Base-by-base conservation (phyloP, 2,888 invertebrate species). In the Escarpia spicata region DNA sequence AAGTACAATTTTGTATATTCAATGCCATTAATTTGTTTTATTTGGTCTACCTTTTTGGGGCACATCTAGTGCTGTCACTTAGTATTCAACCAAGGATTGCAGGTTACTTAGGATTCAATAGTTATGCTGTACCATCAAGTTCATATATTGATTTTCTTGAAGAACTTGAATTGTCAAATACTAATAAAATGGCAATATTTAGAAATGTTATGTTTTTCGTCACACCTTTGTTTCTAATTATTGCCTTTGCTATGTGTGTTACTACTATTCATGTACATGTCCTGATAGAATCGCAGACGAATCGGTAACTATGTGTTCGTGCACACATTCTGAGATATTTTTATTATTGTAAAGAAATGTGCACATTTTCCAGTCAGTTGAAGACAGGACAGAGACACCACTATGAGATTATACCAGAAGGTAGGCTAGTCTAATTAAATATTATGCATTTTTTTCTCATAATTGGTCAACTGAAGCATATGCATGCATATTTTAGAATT, bases 321-420 rank as follows among this genome's bases (percentile, higher is more conserved):
- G 45, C 45, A n/a, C 92, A 92, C 90, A 44, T 44, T 44, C 45
- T 2, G 45, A 37, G 19, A 75, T 92, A 75, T 37, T 90, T 43
- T 92, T 8, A n/a, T 43, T 31, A 44, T 58, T 75, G 75, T 6
- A 90, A 92, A 75, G n/a, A 26, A 19, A 75, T 75, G 19, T 19
- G 15, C n/a, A 75, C 0, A n/a, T 26, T 75, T 75, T 75, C 94
- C 94, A 96, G 96, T 43, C 96, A 96, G 93, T 92, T 96, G 90
- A 92, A 93, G 4, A 60, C 92, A 52, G 91, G 93, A 8, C 94
- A 95, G 92, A 94, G 95, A 60, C 95, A 95, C 91, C 96, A 96
- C 93, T 96, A 96, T 95, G 96, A 96, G 94, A 94, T 96, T 15
- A 96, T 96, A 60, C 95, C 96, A 90, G 95, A 96, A 94, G 95